These are phyloP conservation scores for Zaprionus nigranus DNA, from an alignment of 1,140 invertebrate genomes.

Conservation along the genomic window DNA sequence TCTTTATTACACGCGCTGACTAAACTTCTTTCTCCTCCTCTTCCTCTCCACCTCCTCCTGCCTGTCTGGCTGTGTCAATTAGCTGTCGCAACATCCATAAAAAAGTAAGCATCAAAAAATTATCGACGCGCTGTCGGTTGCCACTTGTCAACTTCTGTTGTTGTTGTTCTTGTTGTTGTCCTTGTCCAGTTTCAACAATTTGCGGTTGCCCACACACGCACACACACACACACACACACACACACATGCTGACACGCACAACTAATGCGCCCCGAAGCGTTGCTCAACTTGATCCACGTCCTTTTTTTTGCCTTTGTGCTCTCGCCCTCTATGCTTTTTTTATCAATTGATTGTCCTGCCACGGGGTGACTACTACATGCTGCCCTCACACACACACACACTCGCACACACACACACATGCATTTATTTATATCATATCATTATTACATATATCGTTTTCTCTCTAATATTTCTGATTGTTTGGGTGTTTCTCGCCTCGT, in stretches of 20 bases:
- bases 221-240: constrained; percentile 26
- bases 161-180: constrained; percentile 27
- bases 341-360: constrained; percentile 78
- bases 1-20: not conserved
- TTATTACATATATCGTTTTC: constrained; percentile 32
- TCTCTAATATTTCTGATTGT: constrained; percentile 70
- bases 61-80: constrained; percentile 45
- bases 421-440: constrained; percentile 36
- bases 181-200: constrained; percentile 72
- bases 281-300: constrained; percentile 43
- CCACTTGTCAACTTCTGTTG: constrained; percentile 39
- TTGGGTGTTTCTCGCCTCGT: constrained; percentile 61
- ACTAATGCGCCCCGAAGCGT: constrained; percentile 72
- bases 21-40: not conserved
- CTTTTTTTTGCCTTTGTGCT: constrained; percentile 27
- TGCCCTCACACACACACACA: constrained; percentile 24
- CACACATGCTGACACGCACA: constrained; percentile 24
- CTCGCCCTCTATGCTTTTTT: constrained; percentile 47
- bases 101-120: constrained; percentile 27
- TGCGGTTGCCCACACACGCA: constrained; percentile 59
- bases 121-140: constrained; percentile 43
- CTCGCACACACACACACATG: constrained; percentile 18
- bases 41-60: not conserved
- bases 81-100: constrained; percentile 47
- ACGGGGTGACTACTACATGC: constrained; percentile 67